phyloP scores from a whole-genome alignment of 2,888 invertebrate genomes.

The Ashinkailepas kermadecensis region DNA sequence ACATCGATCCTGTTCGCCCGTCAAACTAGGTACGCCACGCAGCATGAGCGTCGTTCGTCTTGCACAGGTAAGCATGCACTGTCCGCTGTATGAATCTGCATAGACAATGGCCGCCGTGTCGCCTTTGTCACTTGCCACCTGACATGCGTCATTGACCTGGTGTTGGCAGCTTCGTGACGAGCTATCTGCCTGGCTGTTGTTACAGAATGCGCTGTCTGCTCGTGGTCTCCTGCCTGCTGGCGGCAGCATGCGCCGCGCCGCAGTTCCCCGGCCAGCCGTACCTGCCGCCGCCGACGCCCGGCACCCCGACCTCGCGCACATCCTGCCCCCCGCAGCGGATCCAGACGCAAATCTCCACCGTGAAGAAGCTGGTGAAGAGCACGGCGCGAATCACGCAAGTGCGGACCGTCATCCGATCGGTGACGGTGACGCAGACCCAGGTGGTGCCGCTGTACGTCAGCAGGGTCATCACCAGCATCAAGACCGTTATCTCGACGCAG shows the following conservation, averaged over 20 bases:
- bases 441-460: not conserved
- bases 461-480: not conserved
- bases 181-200: not conserved
- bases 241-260: not conserved
- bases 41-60: slow-evolving; percentile 27
- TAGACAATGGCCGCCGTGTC: slow-evolving; percentile 24
- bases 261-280: not conserved
- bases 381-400: not conserved
- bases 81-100: slow-evolving; percentile 25
- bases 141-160: slow-evolving; percentile 26
- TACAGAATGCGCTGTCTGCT: not conserved
- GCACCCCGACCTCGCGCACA: not conserved
- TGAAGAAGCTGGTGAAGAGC: not conserved
- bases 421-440: not conserved
- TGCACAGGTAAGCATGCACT: slow-evolving; percentile 26
- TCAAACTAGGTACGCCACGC: slow-evolving; percentile 24
- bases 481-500: not conserved
- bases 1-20: not conserved
- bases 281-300: not conserved
- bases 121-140: slow-evolving; percentile 28
- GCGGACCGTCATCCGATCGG: not conserved
- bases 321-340: not conserved
- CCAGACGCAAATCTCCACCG: not conserved
- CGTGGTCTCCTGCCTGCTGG: not conserved
- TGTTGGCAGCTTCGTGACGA: not conserved